Conservation (phyloP, 2,113 vertebrate genomes). For the Vulpes vulpes region DNA sequence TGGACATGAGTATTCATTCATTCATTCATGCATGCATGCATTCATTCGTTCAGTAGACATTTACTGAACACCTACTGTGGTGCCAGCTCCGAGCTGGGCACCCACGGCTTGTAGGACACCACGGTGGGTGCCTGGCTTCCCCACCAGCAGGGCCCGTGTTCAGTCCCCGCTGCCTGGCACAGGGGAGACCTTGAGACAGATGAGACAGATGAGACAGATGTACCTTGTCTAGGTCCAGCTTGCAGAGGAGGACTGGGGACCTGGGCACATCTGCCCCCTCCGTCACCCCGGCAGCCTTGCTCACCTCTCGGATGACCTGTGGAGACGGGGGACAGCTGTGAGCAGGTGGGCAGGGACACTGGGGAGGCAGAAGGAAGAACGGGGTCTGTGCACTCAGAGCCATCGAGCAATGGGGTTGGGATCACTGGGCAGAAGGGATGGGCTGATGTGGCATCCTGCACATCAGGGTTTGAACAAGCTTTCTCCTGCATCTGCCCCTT, state of each 20-base stretch:
- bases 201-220: constrained; percentile 16
- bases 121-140: neutral
- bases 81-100: neutral
- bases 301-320: constrained; percentile 95
- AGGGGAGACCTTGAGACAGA: neutral
- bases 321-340: neutral
- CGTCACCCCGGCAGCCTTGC: constrained; percentile 83
- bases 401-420: neutral
- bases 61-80: neutral
- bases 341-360: neutral
- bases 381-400: neutral
- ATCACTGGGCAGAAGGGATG: neutral
- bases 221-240: constrained; percentile 96
- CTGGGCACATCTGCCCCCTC: constrained; percentile 88
- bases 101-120: neutral
- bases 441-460: neutral
- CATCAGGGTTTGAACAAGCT: neutral
- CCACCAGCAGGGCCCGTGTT: neutral
- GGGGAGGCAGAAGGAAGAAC: neutral
- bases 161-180: neutral
- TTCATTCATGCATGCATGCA: too few species aligned
- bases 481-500: neutral
- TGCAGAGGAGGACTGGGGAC: constrained; percentile 93
- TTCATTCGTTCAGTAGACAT: neutral
- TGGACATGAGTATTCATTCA: neutral